These are phyloP conservation scores for Patiria pectinifera DNA, from an alignment of 53 echinoderm and acorn worm species.

Conservation along the genomic window DNA sequence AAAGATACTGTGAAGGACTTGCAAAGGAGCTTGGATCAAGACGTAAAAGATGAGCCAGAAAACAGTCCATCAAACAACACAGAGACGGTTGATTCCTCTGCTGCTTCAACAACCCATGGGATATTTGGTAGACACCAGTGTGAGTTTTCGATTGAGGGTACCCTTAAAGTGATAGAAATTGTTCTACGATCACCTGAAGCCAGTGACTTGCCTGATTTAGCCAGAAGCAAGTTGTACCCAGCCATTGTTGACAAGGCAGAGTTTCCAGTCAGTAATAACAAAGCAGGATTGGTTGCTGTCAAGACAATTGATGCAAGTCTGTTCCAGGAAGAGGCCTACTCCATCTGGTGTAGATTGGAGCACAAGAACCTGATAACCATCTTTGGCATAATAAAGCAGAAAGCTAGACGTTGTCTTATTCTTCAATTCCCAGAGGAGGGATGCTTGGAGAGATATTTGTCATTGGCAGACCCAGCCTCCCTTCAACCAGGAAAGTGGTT, in stretches of 20 bases:
- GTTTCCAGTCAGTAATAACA: not conserved
- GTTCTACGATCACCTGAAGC: not conserved
- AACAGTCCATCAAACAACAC: not conserved
- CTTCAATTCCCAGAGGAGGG: constrained; percentile 6
- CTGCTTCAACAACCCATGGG: not conserved
- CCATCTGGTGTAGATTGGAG: not conserved
- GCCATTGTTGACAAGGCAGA: not conserved
- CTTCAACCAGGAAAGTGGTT: not conserved
- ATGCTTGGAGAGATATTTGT: not conserved
- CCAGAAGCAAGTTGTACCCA: not conserved
- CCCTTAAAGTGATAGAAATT: not conserved
- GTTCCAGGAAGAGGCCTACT: constrained; percentile 8
- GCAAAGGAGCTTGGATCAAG: not conserved
- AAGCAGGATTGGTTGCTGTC: not conserved
- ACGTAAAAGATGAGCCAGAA: not conserved
- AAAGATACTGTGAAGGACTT: not conserved
- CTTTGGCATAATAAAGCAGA: not conserved
- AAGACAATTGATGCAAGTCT: not conserved
- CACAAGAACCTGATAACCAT: not conserved
- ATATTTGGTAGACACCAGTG: not conserved
- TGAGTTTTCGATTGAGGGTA: not conserved
- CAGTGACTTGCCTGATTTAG: not conserved
- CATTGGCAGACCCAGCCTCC: not conserved
- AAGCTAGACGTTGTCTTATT: not conserved
- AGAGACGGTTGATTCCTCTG: not conserved